Base-by-base conservation (phyloP, 2,888 invertebrate genomes). In the Octonoba sinensis region DNA sequence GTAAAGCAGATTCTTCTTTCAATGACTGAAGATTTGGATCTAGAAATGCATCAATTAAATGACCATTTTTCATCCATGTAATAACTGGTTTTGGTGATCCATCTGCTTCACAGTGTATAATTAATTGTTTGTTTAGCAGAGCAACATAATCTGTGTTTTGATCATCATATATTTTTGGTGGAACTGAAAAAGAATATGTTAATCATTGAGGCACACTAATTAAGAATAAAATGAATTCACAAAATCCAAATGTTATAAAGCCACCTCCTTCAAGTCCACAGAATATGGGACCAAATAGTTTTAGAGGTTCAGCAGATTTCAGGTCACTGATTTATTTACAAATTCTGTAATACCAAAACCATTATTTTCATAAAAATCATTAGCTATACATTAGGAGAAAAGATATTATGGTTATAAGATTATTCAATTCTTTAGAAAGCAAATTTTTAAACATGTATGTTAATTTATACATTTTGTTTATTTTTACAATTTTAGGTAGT, bases 41-140 rank as follows among this genome's bases (percentile, higher is more conserved):
- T 15, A 54, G 22, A 57, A 77, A 84, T 27, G 72, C 44, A 59
- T 81, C 73, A 16, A 83, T 62, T 56, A 75, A 67, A n/a, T 71
- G 54, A 2, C 87, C 88, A 83, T 86, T 87, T 64, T 86, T 86
- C 51, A 88, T 85, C 88, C 88, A 88, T 8, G 86, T 85, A n/a
- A 88, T 85, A 20, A 79, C 83, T 16, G 88, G 91, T n/a, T 84
- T 82, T 0, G 93, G 91, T 51, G 89, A 89, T 1, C 92, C 92
- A 36, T 84, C 84, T 16, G 84, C 84, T 49, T 87, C 86, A 86
- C 91, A 91, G 15, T 88, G 87, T 57, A 91, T 46, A 44, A 60
- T 62, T 20, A 72, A 22, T 18, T 57, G 71, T 46, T 72, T 65
- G 20, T 76, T 76, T 12, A 82, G 18, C 15, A 76, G 66, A 20